Conservation (phyloP, 1,140 invertebrate genomes). For the Semibalanus balanoides region DNA sequence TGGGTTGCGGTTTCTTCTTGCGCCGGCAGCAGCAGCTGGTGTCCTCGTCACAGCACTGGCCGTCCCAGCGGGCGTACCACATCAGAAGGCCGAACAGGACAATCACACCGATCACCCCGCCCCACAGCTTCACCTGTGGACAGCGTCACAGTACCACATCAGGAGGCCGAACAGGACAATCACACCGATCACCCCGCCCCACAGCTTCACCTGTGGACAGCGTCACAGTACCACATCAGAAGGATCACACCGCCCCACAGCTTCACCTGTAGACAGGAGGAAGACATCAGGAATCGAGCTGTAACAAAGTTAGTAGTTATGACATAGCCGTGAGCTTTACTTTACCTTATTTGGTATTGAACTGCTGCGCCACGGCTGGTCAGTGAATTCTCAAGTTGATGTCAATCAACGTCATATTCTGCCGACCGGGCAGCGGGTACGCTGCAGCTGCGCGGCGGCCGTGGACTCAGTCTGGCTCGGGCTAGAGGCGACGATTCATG, state of each 20-base stretch:
- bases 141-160: conserved; percentile 6
- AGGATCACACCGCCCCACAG: conserved; percentile 1
- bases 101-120: neutral
- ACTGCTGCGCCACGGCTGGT: too few relatives aligned
- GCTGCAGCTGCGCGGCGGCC: too few relatives aligned
- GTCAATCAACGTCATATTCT: too few relatives aligned
- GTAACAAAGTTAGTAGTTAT: too few relatives aligned
- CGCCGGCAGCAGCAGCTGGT: neutral
- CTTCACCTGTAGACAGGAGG: neutral
- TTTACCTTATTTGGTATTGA: too few relatives aligned
- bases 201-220: conserved; percentile 3
- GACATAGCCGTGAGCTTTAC: too few relatives aligned
- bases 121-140: conserved; percentile 2
- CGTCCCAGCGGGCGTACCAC: conserved; percentile 5
- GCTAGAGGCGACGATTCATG: too few relatives aligned
- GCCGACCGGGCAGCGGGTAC: too few relatives aligned
- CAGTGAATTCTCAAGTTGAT: too few relatives aligned
- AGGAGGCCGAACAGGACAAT: neutral
- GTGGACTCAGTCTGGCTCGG: too few relatives aligned
- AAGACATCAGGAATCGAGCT: neutral
- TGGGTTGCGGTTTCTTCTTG: neutral
- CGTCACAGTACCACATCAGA: conserved; percentile 4
- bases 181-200: neutral
- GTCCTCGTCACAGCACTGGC: neutral
- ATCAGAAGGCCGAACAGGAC: neutral